Conservation (phyloP, 2,797 vertebrate genomes). For the Thamnophis elegans region DNA sequence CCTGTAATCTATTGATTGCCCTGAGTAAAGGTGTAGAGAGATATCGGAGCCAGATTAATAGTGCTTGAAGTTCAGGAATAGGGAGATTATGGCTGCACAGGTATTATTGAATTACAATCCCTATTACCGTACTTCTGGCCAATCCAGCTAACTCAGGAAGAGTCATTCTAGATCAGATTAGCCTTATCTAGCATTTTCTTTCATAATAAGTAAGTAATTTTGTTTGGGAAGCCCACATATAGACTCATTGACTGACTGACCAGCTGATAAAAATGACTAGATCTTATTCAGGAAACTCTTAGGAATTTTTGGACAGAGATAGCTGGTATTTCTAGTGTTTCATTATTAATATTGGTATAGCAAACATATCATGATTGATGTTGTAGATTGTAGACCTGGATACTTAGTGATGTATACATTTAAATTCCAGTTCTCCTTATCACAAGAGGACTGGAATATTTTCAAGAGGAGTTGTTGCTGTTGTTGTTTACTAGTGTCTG, state of each 20-base stretch:
- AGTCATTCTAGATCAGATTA: not conserved
- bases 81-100: not conserved
- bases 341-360: not conserved
- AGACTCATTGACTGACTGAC: not conserved
- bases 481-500: not conserved
- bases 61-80: not conserved
- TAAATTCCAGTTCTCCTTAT: not conserved
- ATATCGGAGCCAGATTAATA: not conserved
- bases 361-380: not conserved
- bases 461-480: not conserved
- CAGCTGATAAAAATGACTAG: not conserved
- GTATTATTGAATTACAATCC: not conserved
- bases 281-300: not conserved
- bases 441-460: not conserved
- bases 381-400: not conserved
- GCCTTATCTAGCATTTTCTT: not conserved
- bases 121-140: not conserved
- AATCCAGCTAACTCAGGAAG: not conserved
- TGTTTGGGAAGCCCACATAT: not conserved
- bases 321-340: not conserved
- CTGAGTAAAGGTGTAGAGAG: not conserved
- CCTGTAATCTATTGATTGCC: not conserved
- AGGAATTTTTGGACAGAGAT: not conserved
- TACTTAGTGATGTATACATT: not conserved
- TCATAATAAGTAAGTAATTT: not conserved